phyloP scores from a whole-genome alignment of 2,113 vertebrate species.

The Atlantisia rogersi region DNA sequence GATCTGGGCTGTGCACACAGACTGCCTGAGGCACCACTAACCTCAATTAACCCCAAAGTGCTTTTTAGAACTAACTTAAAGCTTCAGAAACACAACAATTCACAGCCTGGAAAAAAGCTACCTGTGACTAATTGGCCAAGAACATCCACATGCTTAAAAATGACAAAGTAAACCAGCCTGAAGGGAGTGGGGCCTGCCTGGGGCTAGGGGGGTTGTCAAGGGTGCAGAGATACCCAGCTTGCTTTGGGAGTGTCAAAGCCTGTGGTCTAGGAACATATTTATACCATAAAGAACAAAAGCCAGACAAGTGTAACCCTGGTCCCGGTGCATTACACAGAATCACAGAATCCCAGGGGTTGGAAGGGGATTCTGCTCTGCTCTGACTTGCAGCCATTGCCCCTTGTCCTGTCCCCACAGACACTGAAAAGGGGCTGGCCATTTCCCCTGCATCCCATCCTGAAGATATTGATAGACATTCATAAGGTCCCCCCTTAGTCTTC shows the following conservation, averaged over 20 bases:
- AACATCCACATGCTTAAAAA: not conserved
- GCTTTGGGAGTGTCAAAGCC: not conserved
- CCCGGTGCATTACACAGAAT: not conserved
- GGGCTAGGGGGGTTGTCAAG: rapidly evolving
- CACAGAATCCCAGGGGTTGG: not conserved
- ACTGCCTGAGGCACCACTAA: not conserved
- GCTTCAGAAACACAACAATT: not conserved
- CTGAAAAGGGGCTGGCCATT: too few species aligned
- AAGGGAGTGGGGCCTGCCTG: not conserved
- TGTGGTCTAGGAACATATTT: not conserved
- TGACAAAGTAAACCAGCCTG: not conserved
- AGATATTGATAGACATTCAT: too few species aligned
- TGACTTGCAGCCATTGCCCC: too few species aligned
- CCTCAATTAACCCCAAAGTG: not conserved
- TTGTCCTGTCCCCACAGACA: too few species aligned
- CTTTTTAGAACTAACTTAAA: not conserved
- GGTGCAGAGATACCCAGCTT: not conserved
- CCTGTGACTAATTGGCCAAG: not conserved
- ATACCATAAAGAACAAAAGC: conserved; percentile 12
- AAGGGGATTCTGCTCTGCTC: too few species aligned
- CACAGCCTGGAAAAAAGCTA: not conserved
- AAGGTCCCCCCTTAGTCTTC: too few species aligned
- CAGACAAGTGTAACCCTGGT: conserved; percentile 18
- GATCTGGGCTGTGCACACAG: not conserved
- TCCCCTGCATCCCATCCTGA: too few species aligned